These are phyloP conservation scores for Stenichneumon culpator DNA, from an alignment of 2,888 invertebrate species.

Conservation along the genomic window DNA sequence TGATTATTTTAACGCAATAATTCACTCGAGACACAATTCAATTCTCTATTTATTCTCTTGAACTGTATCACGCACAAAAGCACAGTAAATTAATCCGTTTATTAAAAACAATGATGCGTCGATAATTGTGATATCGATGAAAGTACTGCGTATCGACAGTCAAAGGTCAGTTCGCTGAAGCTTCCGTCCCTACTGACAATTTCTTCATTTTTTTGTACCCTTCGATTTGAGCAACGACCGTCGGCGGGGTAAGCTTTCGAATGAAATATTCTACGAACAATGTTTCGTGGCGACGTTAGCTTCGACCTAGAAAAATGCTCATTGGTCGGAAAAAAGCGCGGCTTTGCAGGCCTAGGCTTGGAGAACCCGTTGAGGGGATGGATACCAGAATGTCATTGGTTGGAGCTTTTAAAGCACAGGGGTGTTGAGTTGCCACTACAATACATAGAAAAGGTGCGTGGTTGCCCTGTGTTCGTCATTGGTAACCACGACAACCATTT, in stretches of 20 bases:
- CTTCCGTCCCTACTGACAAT: too few relatives aligned
- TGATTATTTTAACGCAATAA: neutral
- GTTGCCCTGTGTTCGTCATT: slow-evolving; percentile 39
- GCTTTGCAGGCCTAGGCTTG: slow-evolving; percentile 25
- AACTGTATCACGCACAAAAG: neutral
- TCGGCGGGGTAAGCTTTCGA: neutral
- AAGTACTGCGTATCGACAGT: neutral
- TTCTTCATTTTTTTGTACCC: neutral
- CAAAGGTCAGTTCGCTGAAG: neutral
- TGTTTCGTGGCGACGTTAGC: neutral
- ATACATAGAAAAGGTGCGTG: neutral
- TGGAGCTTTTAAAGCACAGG: slow-evolving; percentile 5
- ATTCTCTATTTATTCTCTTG: neutral
- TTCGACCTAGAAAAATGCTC: neutral
- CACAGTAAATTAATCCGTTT: neutral
- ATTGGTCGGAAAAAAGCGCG: slow-evolving; percentile 8
- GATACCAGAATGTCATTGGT: slow-evolving; percentile 50
- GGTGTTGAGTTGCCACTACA: slow-evolving; percentile 7
- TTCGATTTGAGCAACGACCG: neutral
- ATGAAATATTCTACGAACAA: neutral
- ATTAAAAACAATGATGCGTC: neutral
- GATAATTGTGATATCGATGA: neutral
- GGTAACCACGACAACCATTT: slow-evolving; percentile 44
- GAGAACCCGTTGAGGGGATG: slow-evolving; percentile 24
- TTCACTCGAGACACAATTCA: neutral